Base-by-base conservation (phyloP, 2,888 invertebrate genomes). In the Tineola bisselliella region DNA sequence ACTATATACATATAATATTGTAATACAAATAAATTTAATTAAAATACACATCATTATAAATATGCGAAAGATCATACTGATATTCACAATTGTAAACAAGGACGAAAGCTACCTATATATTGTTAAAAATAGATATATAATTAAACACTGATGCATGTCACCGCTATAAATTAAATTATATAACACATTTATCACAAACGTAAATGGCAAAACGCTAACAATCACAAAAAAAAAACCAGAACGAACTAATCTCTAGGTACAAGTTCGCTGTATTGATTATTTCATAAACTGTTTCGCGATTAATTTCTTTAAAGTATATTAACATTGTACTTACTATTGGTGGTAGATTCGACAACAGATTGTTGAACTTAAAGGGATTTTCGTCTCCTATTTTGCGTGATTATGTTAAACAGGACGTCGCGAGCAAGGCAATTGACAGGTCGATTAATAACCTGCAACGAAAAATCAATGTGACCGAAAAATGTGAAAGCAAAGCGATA, bases 341-440 rank as follows among this genome's bases (percentile, higher is more conserved):
- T 83, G 87, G 87, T 72, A 88, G 87, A 81, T 82, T 88, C 75
- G 87, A 81, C 83, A 88, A 84, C 68, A 88, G 87, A 79, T 84
- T 87, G 68, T 87, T 80, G 71, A 88, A 88, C 81, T 79, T 87
- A 71, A 88, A 88, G 64, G 86, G 81, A 70, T 86, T 87, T 74
- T 79, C 81, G 84, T 87, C 87, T 82, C 87, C 87, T 87, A 88
- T 88, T 86, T 87, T 87, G 87, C 81, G 79, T 12, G 81, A 76
- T 74, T 79, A 84, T 81, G 75, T 71, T 70, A 71, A 69, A 79
- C 83, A 74, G 76, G 74, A 77, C 74, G 75, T 73, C 74, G 81
- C 79, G 25, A 86, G 84, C 84, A 84, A 84, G 84, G 84, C 76
- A 76, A 84, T 80, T 87, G 86, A 84, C 84, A 84, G 84, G 79